Percentiles rank a stretch among this genome's conserved stretches.
Conservation (phyloP, 1,140 invertebrate species). For the Drosophila mayri region DNA sequence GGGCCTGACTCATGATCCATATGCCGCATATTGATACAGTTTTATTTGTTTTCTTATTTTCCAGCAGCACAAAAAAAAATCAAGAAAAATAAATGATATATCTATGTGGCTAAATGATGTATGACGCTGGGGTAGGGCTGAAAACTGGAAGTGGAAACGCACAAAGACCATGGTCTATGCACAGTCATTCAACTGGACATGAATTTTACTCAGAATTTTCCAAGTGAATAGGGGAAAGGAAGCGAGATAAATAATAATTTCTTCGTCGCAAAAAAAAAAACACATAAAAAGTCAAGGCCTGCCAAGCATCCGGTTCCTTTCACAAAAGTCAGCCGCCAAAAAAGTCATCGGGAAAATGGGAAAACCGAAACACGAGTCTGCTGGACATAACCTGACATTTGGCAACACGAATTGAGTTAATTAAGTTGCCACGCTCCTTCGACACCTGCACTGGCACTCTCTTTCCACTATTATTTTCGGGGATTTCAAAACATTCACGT, state of each 20-base stretch:
- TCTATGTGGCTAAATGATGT: constrained; percentile 51
- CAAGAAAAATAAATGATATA: constrained; percentile 24
- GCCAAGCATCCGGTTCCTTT: constrained; percentile 59
- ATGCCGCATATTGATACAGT: constrained; percentile 64
- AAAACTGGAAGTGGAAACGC: constrained; percentile 36
- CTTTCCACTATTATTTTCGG: constrained; percentile 5
- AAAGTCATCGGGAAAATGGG: constrained; percentile 4
- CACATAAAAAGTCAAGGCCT: constrained; percentile 36
- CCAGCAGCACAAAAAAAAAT: constrained; percentile 10
- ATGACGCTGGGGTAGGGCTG: constrained; percentile 48
- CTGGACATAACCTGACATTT: constrained; percentile 18
- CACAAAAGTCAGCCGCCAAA: constrained; percentile 35
- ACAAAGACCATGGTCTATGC: constrained; percentile 48
- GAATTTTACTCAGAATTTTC: constrained; percentile 37
- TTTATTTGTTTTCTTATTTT: constrained; percentile 30
- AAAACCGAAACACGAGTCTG: constrained; percentile 14
- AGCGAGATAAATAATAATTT: constrained; percentile 48
- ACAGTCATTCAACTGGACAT: constrained; percentile 32
- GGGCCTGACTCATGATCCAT: constrained; percentile 62
- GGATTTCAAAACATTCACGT: constrained; percentile 13
- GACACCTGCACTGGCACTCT: constrained; percentile 15
- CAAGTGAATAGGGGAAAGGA: constrained; percentile 36
- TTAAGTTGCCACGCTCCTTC: constrained; percentile 36
- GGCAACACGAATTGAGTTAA: constrained; percentile 43
- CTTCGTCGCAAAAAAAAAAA: constrained; percentile 21